phyloP scores from a whole-genome alignment of 2,888 invertebrate species.

The Lathronympha strigana region DNA sequence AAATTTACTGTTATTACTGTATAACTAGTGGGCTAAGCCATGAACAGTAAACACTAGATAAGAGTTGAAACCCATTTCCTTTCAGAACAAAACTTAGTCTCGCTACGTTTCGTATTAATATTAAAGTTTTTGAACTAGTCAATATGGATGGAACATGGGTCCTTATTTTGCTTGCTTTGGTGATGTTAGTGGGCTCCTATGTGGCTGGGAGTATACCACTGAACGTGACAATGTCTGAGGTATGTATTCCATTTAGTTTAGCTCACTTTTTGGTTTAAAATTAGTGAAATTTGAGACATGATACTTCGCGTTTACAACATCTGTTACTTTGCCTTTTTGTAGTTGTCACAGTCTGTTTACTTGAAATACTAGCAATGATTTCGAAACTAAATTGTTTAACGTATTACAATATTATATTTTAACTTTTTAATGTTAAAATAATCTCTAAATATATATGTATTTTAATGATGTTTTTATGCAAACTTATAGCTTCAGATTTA shows the following conservation, averaged over 20 bases:
- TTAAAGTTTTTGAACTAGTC: constrained; percentile 44
- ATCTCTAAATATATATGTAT: background rate
- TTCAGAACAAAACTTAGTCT: constrained; percentile 33
- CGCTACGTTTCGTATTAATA: constrained; percentile 17
- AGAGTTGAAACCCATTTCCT: constrained; percentile 29
- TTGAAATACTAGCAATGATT: constrained; percentile 26
- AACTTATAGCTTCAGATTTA: background rate
- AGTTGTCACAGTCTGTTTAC: constrained; percentile 32
- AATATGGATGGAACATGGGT: constrained; percentile 93
- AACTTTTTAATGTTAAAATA: background rate
- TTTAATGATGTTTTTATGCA: background rate
- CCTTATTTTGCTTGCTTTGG: constrained; percentile 91
- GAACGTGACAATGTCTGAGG: constrained; percentile 97
- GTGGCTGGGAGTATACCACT: constrained; percentile 97
- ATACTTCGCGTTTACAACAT: constrained; percentile 8
- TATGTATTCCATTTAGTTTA: constrained; percentile 62
- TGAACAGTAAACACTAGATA: constrained; percentile 53
- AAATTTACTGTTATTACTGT: constrained; percentile 41
- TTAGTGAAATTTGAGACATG: background rate
- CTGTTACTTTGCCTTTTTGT: constrained; percentile 22
- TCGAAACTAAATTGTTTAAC: constrained; percentile 5
- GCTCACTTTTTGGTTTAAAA: background rate
- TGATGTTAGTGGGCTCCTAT: constrained; percentile 98
- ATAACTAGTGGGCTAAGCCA: constrained; percentile 47
- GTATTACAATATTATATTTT: background rate